phyloP scores from a whole-genome alignment of 2,113 vertebrate genomes.

The Panthera leo region DNA sequence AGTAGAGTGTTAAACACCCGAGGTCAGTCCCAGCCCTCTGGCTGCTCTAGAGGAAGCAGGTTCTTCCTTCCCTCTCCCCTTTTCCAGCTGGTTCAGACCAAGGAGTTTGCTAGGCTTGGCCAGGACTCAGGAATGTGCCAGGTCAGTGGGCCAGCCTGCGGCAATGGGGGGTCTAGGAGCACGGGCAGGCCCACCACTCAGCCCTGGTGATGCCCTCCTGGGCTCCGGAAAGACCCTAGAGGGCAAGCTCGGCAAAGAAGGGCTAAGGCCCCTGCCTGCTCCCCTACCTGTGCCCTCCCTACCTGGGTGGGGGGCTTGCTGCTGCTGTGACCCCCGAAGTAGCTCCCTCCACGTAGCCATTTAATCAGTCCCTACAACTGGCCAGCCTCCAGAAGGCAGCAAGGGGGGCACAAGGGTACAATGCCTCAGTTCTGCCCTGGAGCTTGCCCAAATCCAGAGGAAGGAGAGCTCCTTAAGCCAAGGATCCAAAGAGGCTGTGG shows the following conservation, averaged over 20 bases:
- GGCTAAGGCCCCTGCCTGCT: not conserved
- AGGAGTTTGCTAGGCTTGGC: not conserved
- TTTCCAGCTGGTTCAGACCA: not conserved
- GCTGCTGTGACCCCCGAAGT: not conserved
- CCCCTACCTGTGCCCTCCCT: too few relatives aligned
- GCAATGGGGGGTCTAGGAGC: not conserved
- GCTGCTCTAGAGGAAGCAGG: not conserved
- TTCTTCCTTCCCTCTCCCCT: not conserved
- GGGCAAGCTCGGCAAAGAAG: not conserved
- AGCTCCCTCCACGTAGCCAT: not conserved
- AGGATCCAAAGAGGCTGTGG: not conserved
- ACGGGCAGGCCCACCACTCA: not conserved
- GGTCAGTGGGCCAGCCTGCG: not conserved
- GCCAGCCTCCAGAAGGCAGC: not conserved
- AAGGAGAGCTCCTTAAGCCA: not conserved
- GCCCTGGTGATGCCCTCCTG: not conserved
- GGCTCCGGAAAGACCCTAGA: not conserved
- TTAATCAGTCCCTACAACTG: not conserved
- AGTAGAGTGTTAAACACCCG: accelerated
- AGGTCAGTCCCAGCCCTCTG: not conserved
- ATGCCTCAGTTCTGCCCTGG: not conserved
- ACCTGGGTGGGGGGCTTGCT: not conserved
- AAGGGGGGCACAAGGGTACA: not conserved
- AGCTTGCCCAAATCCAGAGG: not conserved
- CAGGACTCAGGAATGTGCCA: not conserved